Evolutionary conservation across 2,888 invertebrate genomes (phyloP), one percentile per base, ranked within the genome.

Genomic region (Halictus quadricinctus): DNA sequence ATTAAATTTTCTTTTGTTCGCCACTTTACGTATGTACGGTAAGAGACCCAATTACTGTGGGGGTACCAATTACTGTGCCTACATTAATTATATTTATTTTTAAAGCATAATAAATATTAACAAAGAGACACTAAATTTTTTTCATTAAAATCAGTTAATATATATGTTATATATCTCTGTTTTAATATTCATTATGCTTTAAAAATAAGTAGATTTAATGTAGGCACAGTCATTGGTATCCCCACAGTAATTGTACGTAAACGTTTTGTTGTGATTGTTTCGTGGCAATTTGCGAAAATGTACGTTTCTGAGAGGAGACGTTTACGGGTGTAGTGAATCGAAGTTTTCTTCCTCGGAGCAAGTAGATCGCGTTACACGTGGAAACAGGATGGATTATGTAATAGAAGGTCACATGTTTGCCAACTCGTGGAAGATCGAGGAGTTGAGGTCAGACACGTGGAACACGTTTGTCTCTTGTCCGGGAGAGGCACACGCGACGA

Each of bases 371-470:
- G 60, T 81, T 86, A 77, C 83, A 88, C 88, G 88, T 86, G 84
- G 80, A 86, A 84, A 86, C 72, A 36, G 72, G 64, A 10, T 41
- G 78, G 74, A 81, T 87, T 88, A 80, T 81, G 79, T 80, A 87
- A 84, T 74, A 60, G 79, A 86, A 85, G 88, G 72, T 83, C 79
- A 64, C 66, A 81, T 78, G 85, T 88, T 85, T 83, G 83, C 83
- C 29, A 77, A 81, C 80, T 66, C 73, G 75, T 66, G 79, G 81
- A 88, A 84, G 86, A 88, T 83, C 79, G 69, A 64, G 41, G 29
- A 75, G 80, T 64, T 75, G 80, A 87, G 82, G 86, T 86, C 86
- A 80, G 80, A 72, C 88, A 86, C 88, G 88, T 84, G 88, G 84
- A 88, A 78, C 78, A 66, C 76, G 64, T 46, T 54, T 72, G 60